phyloP scores from a whole-genome alignment of 2,113 vertebrate species.

The Scolopax mira region DNA sequence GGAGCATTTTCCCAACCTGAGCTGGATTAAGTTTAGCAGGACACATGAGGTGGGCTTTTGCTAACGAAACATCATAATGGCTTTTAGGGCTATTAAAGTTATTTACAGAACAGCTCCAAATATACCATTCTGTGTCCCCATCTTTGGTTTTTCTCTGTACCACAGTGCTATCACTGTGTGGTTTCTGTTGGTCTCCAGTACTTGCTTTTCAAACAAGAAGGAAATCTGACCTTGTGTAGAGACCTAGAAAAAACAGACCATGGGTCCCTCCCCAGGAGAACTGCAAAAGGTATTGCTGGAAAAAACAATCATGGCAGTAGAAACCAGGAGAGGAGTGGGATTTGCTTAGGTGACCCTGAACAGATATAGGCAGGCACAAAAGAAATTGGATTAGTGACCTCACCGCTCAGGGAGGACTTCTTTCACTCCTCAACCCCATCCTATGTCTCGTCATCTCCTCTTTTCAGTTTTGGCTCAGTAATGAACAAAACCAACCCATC shows the following conservation, averaged over 20 bases:
- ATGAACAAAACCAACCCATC: background rate
- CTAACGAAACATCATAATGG: background rate
- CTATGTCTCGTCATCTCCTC: background rate
- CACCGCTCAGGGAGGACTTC: background rate
- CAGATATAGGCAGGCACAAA: background rate
- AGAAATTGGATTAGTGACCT: conserved; percentile 16
- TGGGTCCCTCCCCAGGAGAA: background rate
- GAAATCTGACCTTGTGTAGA: background rate
- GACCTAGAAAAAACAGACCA: background rate
- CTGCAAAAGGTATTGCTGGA: background rate
- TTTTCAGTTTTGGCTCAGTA: background rate
- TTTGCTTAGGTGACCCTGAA: background rate
- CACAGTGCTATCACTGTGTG: background rate
- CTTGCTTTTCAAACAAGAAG: background rate
- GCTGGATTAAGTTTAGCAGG: background rate
- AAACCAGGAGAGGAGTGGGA: background rate
- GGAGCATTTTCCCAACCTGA: background rate
- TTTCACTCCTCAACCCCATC: background rate
- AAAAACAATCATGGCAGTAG: background rate
- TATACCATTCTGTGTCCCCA: background rate
- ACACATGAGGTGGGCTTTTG: background rate
- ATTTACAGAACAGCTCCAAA: background rate
- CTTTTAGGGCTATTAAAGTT: background rate
- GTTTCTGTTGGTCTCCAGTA: background rate
- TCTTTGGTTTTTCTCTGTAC: background rate